Percentiles rank a stretch among this genome's conserved stretches.
These are phyloP conservation scores for Vandiemenella viatica DNA, from an alignment of 2,888 invertebrate genomes.

Conservation along the genomic window DNA sequence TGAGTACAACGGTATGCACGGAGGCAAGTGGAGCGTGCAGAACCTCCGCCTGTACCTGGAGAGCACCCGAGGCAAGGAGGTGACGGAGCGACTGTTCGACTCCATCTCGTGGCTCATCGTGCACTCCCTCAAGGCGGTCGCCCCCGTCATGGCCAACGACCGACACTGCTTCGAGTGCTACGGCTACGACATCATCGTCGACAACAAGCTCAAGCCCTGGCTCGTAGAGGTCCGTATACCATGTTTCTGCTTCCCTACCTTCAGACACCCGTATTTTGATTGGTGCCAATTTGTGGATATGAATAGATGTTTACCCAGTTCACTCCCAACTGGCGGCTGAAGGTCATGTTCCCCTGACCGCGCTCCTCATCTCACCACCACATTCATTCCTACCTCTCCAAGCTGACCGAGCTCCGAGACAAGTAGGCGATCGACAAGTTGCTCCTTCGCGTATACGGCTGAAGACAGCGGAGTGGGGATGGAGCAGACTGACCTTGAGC, in stretches of 20 bases:
- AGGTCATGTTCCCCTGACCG: too few relatives aligned
- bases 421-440: too few relatives aligned
- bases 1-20: constrained; percentile 86
- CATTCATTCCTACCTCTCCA: too few relatives aligned
- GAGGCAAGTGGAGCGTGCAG: constrained; percentile 87
- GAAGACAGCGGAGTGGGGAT: too few relatives aligned
- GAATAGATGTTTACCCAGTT: too few relatives aligned
- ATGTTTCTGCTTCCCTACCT: background rate
- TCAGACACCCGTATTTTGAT: too few relatives aligned
- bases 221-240: constrained; percentile 64
- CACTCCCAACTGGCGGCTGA: too few relatives aligned
- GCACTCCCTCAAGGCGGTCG: constrained; percentile 83
- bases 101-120: constrained; percentile 82
- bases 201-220: constrained; percentile 88
- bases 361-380: too few relatives aligned
- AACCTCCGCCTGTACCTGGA: constrained; percentile 81
- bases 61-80: constrained; percentile 74
- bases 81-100: constrained; percentile 76
- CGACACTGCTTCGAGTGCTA: constrained; percentile 87
- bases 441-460: too few relatives aligned
- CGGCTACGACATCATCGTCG: constrained; percentile 92
- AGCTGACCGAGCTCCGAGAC: too few relatives aligned
- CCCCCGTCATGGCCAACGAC: constrained; percentile 85
- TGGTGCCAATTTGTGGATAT: too few relatives aligned
- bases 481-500: too few relatives aligned